Percentiles rank a stretch among this genome's conserved stretches.
These are phyloP conservation scores for Microcebus jonahi DNA, from an alignment of 2,113 vertebrate species.

Conservation along the genomic window DNA sequence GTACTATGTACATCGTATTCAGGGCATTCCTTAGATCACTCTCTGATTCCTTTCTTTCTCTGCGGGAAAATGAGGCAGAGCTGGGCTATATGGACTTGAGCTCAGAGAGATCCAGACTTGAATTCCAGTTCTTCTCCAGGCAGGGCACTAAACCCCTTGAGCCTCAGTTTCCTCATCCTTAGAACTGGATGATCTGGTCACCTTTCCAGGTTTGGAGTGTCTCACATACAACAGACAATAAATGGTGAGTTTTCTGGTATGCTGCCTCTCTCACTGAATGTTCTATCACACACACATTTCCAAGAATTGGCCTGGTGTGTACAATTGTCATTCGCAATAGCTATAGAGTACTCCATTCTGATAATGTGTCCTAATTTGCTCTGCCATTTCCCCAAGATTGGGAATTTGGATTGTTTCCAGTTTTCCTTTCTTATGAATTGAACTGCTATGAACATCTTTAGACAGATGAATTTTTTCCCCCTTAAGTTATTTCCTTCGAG, in stretches of 20 bases:
- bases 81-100: neutral
- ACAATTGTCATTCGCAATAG: neutral
- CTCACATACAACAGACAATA: neutral
- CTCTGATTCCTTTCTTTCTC: neutral
- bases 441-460: constrained; percentile 23
- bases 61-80: constrained; percentile 31
- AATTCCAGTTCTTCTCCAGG: neutral
- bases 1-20: neutral
- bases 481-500: constrained; percentile 21
- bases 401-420: neutral
- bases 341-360: neutral
- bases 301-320: neutral
- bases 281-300: neutral
- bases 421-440: constrained; percentile 19
- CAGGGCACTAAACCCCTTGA: neutral
- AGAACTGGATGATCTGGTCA: neutral
- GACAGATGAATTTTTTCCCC: neutral
- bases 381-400: neutral
- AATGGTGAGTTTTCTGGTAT: neutral
- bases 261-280: neutral
- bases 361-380: neutral
- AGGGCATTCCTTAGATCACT: neutral
- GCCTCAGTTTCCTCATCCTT: neutral
- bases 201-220: neutral
- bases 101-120: neutral